Percentiles rank a stretch among this genome's conserved stretches.
Evolutionary conservation across 2,113 vertebrate species (phyloP).

Genomic region (Eupsittula cactorum): DNA sequence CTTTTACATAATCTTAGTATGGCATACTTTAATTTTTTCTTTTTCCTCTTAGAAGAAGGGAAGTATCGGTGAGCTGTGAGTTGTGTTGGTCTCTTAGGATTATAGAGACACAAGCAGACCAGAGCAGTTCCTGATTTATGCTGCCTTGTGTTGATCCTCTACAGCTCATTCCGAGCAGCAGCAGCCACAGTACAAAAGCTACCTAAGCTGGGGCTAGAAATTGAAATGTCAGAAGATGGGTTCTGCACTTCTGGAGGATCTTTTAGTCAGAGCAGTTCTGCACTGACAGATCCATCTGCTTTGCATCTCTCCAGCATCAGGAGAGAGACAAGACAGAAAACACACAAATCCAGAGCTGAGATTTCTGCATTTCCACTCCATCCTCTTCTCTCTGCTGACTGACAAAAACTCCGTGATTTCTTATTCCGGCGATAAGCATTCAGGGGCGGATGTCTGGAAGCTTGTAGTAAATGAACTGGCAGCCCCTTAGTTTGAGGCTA

Average conservation of each 20-base stretch:
- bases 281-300: background rate
- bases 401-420: background rate
- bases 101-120: background rate
- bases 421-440: background rate
- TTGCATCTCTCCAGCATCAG: background rate
- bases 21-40: background rate
- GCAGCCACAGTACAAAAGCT: background rate
- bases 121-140: background rate
- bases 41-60: background rate
- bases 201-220: background rate
- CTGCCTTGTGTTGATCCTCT: background rate
- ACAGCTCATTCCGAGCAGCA: background rate
- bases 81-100: background rate
- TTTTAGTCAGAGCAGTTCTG: background rate
- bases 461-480: background rate
- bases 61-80: background rate
- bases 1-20: background rate
- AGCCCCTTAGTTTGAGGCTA: background rate
- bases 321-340: background rate
- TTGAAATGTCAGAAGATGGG: background rate
- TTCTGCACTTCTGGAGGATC: background rate
- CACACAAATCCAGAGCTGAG: background rate
- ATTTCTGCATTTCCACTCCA: background rate
- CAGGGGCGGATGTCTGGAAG: background rate
- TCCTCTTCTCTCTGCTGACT: background rate